A percentile compares a stretch with the other conserved stretches of the same genome.
These are phyloP conservation scores for Echeneis naucrates DNA, from an alignment of 2,797 vertebrate genomes.

Conservation along the genomic window DNA sequence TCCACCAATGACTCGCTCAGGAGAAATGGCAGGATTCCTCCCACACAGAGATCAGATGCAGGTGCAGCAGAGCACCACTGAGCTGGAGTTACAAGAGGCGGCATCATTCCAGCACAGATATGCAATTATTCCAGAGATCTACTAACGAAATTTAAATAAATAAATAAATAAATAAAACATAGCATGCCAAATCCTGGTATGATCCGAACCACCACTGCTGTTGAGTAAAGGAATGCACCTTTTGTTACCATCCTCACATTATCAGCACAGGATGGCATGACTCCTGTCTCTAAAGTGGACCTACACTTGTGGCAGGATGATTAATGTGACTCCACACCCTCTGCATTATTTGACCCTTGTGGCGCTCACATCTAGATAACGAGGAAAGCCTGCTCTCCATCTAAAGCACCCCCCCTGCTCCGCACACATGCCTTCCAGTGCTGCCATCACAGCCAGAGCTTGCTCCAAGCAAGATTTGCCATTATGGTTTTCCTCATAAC, in stretches of 20 bases:
- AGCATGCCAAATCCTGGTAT: not conserved
- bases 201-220: conserved; percentile 10
- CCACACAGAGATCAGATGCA: conserved; percentile 68
- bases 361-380: conserved; percentile 72
- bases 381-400: conserved; percentile 60
- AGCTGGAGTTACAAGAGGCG: conserved; percentile 36
- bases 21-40: conserved; percentile 64
- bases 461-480: conserved; percentile 56
- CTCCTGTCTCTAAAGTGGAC: conserved; percentile 55
- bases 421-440: conserved; percentile 52
- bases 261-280: conserved; percentile 37
- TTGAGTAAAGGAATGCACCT: not conserved
- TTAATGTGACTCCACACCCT: conserved; percentile 67
- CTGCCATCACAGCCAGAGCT: conserved; percentile 54
- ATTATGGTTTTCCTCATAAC: conserved; percentile 77
- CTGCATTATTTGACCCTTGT: conserved; percentile 52
- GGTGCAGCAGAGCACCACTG: conserved; percentile 54
- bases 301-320: conserved; percentile 64
- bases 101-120: conserved; percentile 34
- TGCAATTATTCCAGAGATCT: conserved; percentile 34
- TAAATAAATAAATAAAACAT: conserved; percentile 38
- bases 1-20: conserved; percentile 58
- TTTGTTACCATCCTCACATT: conserved; percentile 23
- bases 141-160: conserved; percentile 33
- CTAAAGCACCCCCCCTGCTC: conserved; percentile 49